These are phyloP conservation scores for Vanacampus margaritifer DNA, from an alignment of 2,113 vertebrate genomes.

Conservation along the genomic window DNA sequence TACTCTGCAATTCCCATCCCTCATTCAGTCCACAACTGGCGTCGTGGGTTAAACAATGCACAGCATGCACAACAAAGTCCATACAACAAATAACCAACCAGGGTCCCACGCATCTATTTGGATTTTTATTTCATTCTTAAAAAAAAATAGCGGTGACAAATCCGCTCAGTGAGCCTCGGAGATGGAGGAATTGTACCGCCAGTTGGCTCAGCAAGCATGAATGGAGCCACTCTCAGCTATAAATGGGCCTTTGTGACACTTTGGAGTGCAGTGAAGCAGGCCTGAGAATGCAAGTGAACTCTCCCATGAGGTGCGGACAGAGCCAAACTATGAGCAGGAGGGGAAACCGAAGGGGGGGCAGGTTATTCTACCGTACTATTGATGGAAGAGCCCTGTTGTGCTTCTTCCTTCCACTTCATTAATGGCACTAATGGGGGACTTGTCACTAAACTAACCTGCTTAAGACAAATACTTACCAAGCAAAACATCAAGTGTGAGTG, in stretches of 20 bases:
- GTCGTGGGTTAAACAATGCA: slow-evolving; percentile 47
- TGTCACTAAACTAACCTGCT: no score
- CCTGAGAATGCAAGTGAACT: slow-evolving; percentile 66
- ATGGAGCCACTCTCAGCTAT: slow-evolving; percentile 64
- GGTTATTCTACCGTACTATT: neutral
- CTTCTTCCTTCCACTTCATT: no score
- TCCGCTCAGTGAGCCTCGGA: slow-evolving; percentile 60
- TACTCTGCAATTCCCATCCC: neutral
- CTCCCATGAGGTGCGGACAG: slow-evolving; percentile 71
- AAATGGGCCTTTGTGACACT: slow-evolving; percentile 73
- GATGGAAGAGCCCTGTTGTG: neutral
- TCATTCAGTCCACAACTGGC: slow-evolving; percentile 1
- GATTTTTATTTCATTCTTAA: slow-evolving; percentile 58
- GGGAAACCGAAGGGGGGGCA: slow-evolving; percentile 6
- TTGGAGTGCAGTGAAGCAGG: slow-evolving; percentile 52
- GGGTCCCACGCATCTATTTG: slow-evolving; percentile 45
- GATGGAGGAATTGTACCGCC: slow-evolving; percentile 73
- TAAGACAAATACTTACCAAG: no score
- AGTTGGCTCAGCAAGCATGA: slow-evolving; percentile 68
- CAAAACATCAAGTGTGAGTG: no score
- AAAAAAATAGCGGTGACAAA: slow-evolving; percentile 60
- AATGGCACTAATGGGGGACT: no score
- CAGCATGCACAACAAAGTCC: slow-evolving; percentile 48
- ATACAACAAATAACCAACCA: slow-evolving; percentile 49
- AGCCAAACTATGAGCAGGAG: slow-evolving; percentile 54